phyloP scores from a whole-genome alignment of 2,113 vertebrate species.

The Oncorhynchus mykiss region DNA sequence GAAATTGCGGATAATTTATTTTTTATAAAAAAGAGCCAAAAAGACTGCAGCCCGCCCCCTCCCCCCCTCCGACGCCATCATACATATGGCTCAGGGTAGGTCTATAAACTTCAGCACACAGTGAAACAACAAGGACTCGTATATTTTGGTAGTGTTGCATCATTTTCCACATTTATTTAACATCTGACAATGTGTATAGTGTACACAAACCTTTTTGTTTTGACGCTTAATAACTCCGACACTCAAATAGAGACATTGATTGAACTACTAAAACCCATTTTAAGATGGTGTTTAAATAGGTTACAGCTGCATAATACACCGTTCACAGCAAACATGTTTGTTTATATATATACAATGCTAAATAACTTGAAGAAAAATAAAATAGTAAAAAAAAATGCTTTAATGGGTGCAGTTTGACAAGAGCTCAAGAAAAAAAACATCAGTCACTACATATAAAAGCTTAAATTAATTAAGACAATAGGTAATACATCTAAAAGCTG shows the following conservation, averaged over 20 bases:
- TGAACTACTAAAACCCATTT: constrained; percentile 73
- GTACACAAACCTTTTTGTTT: constrained; percentile 72
- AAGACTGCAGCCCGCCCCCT: too few relatives aligned
- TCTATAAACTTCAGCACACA: too few relatives aligned
- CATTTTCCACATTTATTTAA: constrained; percentile 91
- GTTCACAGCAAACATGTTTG: constrained; percentile 78
- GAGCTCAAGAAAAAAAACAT: constrained; percentile 46
- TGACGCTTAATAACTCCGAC: constrained; percentile 75
- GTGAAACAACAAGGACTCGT: neutral
- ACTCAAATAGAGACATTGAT: constrained; percentile 76
- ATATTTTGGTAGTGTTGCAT: constrained; percentile 69
- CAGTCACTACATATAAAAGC: constrained; percentile 61
- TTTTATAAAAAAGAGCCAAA: too few relatives aligned
- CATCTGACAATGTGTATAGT: constrained; percentile 84
- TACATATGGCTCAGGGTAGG: too few relatives aligned
- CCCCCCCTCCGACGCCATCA: too few relatives aligned
- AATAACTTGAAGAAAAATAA: constrained; percentile 40
- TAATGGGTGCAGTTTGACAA: constrained; percentile 56
- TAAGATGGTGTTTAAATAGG: constrained; percentile 62
- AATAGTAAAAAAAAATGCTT: neutral
- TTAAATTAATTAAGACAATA: constrained; percentile 50
- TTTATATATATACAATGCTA: constrained; percentile 88
- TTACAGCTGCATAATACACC: constrained; percentile 71
- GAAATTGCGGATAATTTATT: too few relatives aligned
- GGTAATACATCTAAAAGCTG: constrained; percentile 37